These are phyloP conservation scores for Atractosteus spatula DNA, from an alignment of 2,113 vertebrate species.

Conservation along the genomic window DNA sequence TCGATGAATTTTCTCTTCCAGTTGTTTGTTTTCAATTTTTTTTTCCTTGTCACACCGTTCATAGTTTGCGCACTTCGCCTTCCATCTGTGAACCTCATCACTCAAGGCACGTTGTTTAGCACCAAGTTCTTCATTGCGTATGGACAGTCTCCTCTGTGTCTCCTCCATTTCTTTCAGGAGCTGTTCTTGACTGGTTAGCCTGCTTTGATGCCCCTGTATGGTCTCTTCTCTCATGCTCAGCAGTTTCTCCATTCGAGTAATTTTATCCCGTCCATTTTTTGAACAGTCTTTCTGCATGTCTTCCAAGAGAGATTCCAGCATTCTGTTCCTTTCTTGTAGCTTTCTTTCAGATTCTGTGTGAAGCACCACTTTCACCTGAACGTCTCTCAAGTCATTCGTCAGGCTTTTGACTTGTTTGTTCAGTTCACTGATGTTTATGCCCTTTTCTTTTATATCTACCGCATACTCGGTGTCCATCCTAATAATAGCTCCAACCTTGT, in stretches of 20 bases:
- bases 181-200: conserved; percentile 13
- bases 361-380: conserved; percentile 4
- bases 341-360: conserved; percentile 7
- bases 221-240: conserved; percentile 25
- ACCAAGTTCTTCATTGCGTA: conserved; percentile 20
- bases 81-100: conserved; percentile 19
- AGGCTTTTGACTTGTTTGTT: no score
- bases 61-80: conserved; percentile 5
- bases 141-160: conserved; percentile 19
- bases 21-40: conserved; percentile 4
- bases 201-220: conserved; percentile 9
- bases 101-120: conserved; percentile 15
- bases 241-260: conserved; percentile 22
- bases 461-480: conserved; percentile 13
- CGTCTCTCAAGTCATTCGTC: not conserved
- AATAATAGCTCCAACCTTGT: conserved; percentile 4
- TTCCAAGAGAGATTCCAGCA: conserved; percentile 6
- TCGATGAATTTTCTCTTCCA: conserved; percentile 10
- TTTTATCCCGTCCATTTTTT: conserved; percentile 16
- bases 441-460: conserved; percentile 10
- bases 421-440: conserved; percentile 7
- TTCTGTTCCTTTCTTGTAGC: conserved; percentile 10
- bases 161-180: conserved; percentile 24
- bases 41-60: conserved; percentile 14
- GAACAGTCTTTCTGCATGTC: not conserved